phyloP scores from a whole-genome alignment of 2,888 invertebrate species.

The Heliconius ethilla region DNA sequence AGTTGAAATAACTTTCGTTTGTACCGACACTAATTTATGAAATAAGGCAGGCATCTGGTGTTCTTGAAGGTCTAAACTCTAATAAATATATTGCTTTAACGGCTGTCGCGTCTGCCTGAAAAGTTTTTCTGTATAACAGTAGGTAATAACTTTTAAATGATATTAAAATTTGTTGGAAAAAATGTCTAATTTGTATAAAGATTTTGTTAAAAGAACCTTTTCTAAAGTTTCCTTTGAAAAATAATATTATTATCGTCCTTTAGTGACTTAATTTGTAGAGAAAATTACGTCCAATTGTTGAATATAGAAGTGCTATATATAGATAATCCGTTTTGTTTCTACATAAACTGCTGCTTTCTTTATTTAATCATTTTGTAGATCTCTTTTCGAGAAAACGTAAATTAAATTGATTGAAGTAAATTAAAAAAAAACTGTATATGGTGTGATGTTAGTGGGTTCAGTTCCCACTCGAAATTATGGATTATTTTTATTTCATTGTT shows the following conservation, averaged over 20 bases:
- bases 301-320: not conserved
- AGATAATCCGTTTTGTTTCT: not conserved
- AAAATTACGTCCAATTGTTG: not conserved
- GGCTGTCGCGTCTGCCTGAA: conserved; percentile 29
- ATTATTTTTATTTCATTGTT: too few relatives aligned
- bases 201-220: conserved; percentile 7
- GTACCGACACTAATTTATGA: conserved; percentile 27
- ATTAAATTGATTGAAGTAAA: too few relatives aligned
- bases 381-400: too few relatives aligned
- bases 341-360: not conserved
- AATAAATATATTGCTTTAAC: conserved; percentile 36
- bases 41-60: conserved; percentile 28
- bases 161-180: conserved; percentile 18
- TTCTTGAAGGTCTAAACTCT: conserved; percentile 29
- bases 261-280: conserved; percentile 2
- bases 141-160: conserved; percentile 34
- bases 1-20: conserved; percentile 16
- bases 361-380: too few relatives aligned
- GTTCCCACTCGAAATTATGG: too few relatives aligned
- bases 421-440: too few relatives aligned
- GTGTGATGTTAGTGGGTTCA: too few relatives aligned
- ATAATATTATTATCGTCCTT: conserved; percentile 6
- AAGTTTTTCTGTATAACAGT: conserved; percentile 31
- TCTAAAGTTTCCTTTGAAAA: not conserved
- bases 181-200: conserved; percentile 5